Evolutionary conservation across 2,797 vertebrate species (phyloP).

Genomic region (Pachyuromys duprasi): DNA sequence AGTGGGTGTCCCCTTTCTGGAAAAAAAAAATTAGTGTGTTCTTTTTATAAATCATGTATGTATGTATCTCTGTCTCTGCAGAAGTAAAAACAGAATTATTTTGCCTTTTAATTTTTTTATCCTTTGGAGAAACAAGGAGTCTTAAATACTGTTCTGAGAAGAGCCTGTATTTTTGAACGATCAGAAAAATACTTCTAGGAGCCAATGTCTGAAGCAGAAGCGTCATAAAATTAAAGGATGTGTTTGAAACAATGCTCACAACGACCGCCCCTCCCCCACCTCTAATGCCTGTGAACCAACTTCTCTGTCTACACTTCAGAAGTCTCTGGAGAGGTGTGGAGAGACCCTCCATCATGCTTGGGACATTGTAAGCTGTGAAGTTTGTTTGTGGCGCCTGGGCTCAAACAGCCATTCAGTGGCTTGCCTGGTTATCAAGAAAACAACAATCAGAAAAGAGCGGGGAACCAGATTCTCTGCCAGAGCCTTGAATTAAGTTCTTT

Average conservation of each 20-base stretch:
- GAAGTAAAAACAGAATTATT: not conserved
- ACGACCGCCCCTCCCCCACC: constrained; percentile 34
- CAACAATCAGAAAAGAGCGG: constrained; percentile 88
- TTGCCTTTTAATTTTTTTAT: not conserved
- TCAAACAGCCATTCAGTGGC: constrained; percentile 89
- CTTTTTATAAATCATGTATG: not conserved
- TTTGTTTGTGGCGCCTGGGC: constrained; percentile 91
- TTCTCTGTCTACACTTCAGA: constrained; percentile 85
- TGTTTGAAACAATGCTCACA: constrained; percentile 25
- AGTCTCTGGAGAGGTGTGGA: constrained; percentile 87
- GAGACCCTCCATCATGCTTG: constrained; percentile 86
- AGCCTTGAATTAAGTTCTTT: constrained; percentile 84
- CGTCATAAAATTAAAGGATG: constrained; percentile 70
- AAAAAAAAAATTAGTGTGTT: not conserved
- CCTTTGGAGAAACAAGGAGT: not conserved
- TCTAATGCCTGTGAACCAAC: constrained; percentile 73
- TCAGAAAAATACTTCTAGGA: constrained; percentile 28
- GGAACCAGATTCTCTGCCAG: constrained; percentile 87
- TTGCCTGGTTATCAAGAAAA: constrained; percentile 90
- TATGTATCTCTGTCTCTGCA: constrained; percentile 5
- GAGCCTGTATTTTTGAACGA: not conserved
- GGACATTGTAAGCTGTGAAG: constrained; percentile 87
- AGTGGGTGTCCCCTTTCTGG: not conserved
- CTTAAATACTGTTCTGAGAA: not conserved
- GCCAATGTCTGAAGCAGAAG: constrained; percentile 41